phyloP scores from a whole-genome alignment of 2,113 vertebrate genomes.

The Synchiropus splendidus region DNA sequence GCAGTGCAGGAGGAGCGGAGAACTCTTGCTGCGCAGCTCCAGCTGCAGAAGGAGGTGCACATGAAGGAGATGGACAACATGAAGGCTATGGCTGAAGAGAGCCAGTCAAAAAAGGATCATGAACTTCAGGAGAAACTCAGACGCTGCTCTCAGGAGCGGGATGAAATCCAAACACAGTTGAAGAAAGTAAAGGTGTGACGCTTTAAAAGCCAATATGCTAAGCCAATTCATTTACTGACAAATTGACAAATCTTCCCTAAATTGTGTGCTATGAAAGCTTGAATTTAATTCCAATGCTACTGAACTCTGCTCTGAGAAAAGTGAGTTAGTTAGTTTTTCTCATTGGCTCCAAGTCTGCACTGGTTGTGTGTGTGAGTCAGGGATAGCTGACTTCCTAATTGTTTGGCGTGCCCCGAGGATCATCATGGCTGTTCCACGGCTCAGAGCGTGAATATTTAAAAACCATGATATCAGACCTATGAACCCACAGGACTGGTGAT shows the following conservation, averaged over 20 bases:
- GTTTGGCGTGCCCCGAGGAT: constrained; percentile 27
- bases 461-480: constrained; percentile 33
- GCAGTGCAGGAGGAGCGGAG: constrained; percentile 66
- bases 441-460: constrained; percentile 50
- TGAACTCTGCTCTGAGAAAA: too few species aligned
- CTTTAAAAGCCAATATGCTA: neutral
- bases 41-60: constrained; percentile 79
- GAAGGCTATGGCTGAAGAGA: constrained; percentile 58
- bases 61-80: constrained; percentile 72
- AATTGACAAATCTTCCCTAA: too few species aligned
- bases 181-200: constrained; percentile 70
- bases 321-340: too few species aligned
- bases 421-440: constrained; percentile 19
- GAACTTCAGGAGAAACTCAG: constrained; percentile 68
- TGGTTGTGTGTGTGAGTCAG: constrained; percentile 19
- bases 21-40: constrained; percentile 70
- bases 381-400: constrained; percentile 38
- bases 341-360: constrained; percentile 18
- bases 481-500: constrained; percentile 30
- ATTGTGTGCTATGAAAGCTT: too few species aligned
- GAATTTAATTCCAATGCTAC: too few species aligned
- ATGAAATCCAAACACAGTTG: constrained; percentile 68
- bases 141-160: constrained; percentile 70
- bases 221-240: too few species aligned
- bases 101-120: constrained; percentile 67